These are phyloP conservation scores for Plectrocnemia conspersa DNA, from an alignment of 1,140 invertebrate genomes.

Conservation along the genomic window DNA sequence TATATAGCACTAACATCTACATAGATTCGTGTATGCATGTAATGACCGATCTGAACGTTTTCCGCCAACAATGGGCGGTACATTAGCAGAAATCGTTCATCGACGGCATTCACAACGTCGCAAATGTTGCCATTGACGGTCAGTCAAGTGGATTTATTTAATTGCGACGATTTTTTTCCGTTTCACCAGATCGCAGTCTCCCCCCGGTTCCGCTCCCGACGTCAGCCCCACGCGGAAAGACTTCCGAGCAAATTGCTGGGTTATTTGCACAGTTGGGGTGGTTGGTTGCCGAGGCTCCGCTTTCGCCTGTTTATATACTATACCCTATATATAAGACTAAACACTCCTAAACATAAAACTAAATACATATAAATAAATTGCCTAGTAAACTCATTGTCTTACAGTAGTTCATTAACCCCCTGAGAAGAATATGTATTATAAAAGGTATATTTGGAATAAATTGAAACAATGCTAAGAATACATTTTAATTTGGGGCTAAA, in stretches of 20 bases:
- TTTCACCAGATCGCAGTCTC: conserved; percentile 14
- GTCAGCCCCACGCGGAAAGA: neutral
- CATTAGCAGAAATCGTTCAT: conserved; percentile 26
- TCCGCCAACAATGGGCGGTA: conserved; percentile 18
- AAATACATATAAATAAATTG: too few relatives aligned
- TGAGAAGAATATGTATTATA: too few relatives aligned
- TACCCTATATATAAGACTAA: too few relatives aligned
- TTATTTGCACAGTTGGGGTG: neutral
- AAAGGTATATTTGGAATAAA: too few relatives aligned
- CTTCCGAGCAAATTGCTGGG: conserved; percentile 3
- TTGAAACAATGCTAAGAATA: too few relatives aligned
- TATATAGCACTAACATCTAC: too few relatives aligned
- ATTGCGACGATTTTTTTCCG: conserved; percentile 36
- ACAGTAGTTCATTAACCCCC: too few relatives aligned
- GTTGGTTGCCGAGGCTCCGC: neutral
- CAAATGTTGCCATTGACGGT: conserved; percentile 27
- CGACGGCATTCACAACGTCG: conserved; percentile 21
- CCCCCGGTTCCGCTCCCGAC: neutral
- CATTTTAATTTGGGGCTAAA: too few relatives aligned
- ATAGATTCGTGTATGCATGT: conserved; percentile 2
- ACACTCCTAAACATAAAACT: too few relatives aligned
- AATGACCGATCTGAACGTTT: conserved; percentile 12
- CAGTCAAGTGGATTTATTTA: conserved; percentile 34
- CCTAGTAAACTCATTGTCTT: too few relatives aligned
- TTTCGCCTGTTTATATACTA: conserved; percentile 4